Evolutionary conservation across 2,888 invertebrate species (phyloP), one percentile per base, ranked within the genome.

Genomic region (Miltochrista miniata): DNA sequence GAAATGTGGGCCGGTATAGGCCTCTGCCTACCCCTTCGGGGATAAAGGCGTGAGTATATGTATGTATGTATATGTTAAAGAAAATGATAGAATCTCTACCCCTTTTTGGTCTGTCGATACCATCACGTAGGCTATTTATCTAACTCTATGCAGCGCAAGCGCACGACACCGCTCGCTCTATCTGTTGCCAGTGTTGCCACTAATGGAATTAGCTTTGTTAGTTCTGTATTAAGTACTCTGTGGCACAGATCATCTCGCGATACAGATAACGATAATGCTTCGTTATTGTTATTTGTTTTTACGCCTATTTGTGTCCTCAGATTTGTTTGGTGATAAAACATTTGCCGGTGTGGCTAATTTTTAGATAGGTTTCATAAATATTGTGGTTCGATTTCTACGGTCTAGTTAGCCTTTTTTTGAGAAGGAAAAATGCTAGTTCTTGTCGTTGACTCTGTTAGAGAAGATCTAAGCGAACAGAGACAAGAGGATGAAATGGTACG

Each of bases 131-230:
- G 8, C 11, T 64, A 53, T 62, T 62, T 53, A 65, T 55, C 53
- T 65, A 68, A 49, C 51, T 68, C 47, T 42, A 50, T 41, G 39
- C 51, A 40, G 65, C 55, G 56, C 44, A 47, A 10, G 34, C 36
- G 36, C 31, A 45, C 50, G 35, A 45, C 49, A 43, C 31, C 2
- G 8, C 8, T 35, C 39, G 37, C 33, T n/a, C 18, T 42, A 43
- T 39, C 43, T 13, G 44, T 34, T 9, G 9, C 18, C 45, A 60
- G 39, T 13, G 44, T 34, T 9, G 9, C 18, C 45, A 60, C 67
- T 68, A 68, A 68, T 68, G 70, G 67, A 68, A 68, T 68, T 69
- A 67, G 51, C 60, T 66, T 69, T 67, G 67, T 67, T 60, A 47
- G 63, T 53, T 53, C 48, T 10, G 8, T 31, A 31, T 11, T 7